Evolutionary conservation across 2,113 vertebrate genomes (phyloP), one percentile per base, ranked within the genome.

Genomic region (Limnothrissa miodon): DNA sequence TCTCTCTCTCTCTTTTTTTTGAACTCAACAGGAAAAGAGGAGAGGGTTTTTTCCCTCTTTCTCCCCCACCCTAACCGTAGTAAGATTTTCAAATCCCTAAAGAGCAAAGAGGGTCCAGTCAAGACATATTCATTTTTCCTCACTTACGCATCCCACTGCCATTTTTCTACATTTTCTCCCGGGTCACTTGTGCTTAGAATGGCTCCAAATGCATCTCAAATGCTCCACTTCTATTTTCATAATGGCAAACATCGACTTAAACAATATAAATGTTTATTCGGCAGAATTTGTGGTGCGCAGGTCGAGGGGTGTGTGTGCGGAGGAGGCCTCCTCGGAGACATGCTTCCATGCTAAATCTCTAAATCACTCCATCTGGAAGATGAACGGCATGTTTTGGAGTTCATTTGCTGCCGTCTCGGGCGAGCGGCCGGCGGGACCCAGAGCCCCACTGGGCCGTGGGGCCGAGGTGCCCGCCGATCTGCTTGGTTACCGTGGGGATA

Each of bases 331-430:
- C 87, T 86, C 44, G 82, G 90, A 91, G 89, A 89, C 81, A 80
- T 83, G 82, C 82, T 10, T 42, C 87, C 86, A 82, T 87, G 87
- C 89, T 89, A 92, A 92, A 92, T 92, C 91, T 84, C 88, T 92
- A 92, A 90, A 93, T 94, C 89, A 92, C 88, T 92, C 90, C 86
- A 91, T 92, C 90, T 91, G 85, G 90, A 93, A 94, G 92, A 94
- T 90, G 90, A 93, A 93, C 89, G 86, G 91, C 88, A 81, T 89
- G 90, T 93, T 92, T 92, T 86, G 89, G 91, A 92, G 88, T 93
- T 92, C 91, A 92, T 93, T 93, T 91, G 90, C 85, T 92, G 89
- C 89, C 86, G 91, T 95, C 89, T 91, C 87, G 87, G 91, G 82
- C 87, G 88, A 93, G 89, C 86, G 92, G 85, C 81, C 74, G 79